These are phyloP conservation scores for Poecilobothrus nobilitatus DNA, from an alignment of 2,888 invertebrate genomes.

Conservation along the genomic window DNA sequence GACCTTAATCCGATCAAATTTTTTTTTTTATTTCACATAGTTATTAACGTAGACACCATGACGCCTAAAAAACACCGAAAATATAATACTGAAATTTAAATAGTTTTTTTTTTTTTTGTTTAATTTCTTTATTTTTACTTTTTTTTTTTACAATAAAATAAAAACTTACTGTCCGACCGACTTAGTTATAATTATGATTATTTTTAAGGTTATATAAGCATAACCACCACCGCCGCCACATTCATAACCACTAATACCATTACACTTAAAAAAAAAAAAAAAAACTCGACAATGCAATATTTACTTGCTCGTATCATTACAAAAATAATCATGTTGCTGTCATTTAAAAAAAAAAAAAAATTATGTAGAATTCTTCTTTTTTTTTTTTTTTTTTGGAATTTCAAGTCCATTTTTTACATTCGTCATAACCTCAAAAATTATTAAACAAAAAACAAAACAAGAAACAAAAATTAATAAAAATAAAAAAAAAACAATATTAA, in stretches of 20 bases:
- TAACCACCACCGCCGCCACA: neutral
- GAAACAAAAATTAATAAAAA: no score
- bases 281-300: no score
- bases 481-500: no score
- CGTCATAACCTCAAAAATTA: neutral
- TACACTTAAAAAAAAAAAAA: neutral
- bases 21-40: neutral
- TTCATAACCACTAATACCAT: neutral
- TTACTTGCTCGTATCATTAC: neutral
- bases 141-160: no score
- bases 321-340: neutral
- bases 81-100: neutral
- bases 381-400: neutral
- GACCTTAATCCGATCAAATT: neutral
- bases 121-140: neutral
- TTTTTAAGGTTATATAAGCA: neutral
- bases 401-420: neutral
- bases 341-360: neutral
- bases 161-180: neutral
- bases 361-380: neutral
- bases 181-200: slow-evolving; percentile 1
- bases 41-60: slow-evolving; percentile 14
- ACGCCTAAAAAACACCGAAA: slow-evolving; percentile 4
- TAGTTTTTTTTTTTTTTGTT: no score
- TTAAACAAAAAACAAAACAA: neutral